Percentiles rank a stretch among this genome's conserved stretches.
Conservation (phyloP, 2,797 vertebrate genomes). For the Channa striata region DNA sequence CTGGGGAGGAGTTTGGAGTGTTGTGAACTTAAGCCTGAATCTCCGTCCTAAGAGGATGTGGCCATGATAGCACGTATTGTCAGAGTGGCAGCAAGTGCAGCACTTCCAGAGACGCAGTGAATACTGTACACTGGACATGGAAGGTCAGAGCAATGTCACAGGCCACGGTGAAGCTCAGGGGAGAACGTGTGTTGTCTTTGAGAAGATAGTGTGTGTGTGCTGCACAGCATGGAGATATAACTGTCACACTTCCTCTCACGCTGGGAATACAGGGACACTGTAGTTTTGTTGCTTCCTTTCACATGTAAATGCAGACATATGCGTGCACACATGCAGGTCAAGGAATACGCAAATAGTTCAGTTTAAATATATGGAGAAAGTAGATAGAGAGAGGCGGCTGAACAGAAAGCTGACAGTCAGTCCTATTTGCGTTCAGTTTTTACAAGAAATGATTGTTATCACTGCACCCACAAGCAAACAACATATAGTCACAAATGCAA, state of each 20-base stretch:
- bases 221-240: constrained; percentile 41
- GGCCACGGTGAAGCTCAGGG: not conserved
- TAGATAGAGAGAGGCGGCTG: not conserved
- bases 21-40: constrained; percentile 36
- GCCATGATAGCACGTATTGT: constrained; percentile 69
- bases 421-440: not conserved
- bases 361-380: constrained; percentile 27
- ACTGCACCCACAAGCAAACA: too few species aligned
- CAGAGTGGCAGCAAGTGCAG: constrained; percentile 39
- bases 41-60: constrained; percentile 73
- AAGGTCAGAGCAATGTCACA: constrained; percentile 68
- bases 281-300: constrained; percentile 56
- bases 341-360: not conserved
- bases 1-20: constrained; percentile 9
- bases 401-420: not conserved
- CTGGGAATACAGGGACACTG: constrained; percentile 28
- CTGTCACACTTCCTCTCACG: constrained; percentile 44
- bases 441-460: too few species aligned
- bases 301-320: constrained; percentile 28
- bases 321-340: constrained; percentile 7
- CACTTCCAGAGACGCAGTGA: constrained; percentile 29
- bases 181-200: constrained; percentile 39
- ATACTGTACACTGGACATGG: constrained; percentile 30
- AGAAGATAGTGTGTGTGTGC: constrained; percentile 41
- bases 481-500: too few species aligned